Evolutionary conservation across 2,888 invertebrate species (phyloP), one percentile per base, ranked within the genome.

Genomic region (Euspilapteryx auroguttella): DNA sequence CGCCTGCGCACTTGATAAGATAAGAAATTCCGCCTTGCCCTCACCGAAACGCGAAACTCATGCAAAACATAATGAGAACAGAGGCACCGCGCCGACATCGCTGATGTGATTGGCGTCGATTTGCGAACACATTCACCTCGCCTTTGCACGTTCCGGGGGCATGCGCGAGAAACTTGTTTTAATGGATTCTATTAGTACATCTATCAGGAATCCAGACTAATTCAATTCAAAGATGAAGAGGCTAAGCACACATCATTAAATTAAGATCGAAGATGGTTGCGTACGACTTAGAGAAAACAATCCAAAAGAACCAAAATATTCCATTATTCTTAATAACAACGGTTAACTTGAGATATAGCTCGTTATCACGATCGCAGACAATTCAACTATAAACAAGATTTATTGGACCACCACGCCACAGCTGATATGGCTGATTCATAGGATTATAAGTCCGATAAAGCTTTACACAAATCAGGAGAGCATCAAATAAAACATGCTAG

Each of bases 401-500:
- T 27, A 27, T 21, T 12, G 21, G 27, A 27, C 21, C 21, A 27
- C 27, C 27, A 12, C 24, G 14, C 12, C 12, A 21, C 21, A 27
- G 21, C 13, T 27, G 27, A 27, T 14, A 8, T n/a, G 24, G 14
- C 14, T 10, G 24, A 24, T 13, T 24, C 13, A 13, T 27, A 27
- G 21, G 27, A 27, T 27, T 27, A 27, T 27, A 27, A 27, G 21
- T 15, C 27, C 32, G 34, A 37, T 35, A 43, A 45, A 40, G 38
- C 27, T 42, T 47, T 42, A 44, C 43, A 53, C 47, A 50, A 55
- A 49, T 51, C 48, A 50, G 45, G 50, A 42, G 44, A 44, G 43
- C 40, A 42, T 33, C 43, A 42, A 45, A 45, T 42, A 41, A 50
- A 40, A 33, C 40, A 27, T 27, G 11, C 21, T 27, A 27, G 27